Percentiles rank a stretch among this genome's conserved stretches.
phyloP scores from a whole-genome alignment of 2,113 vertebrate genomes.

The Rhombomys opimus region DNA sequence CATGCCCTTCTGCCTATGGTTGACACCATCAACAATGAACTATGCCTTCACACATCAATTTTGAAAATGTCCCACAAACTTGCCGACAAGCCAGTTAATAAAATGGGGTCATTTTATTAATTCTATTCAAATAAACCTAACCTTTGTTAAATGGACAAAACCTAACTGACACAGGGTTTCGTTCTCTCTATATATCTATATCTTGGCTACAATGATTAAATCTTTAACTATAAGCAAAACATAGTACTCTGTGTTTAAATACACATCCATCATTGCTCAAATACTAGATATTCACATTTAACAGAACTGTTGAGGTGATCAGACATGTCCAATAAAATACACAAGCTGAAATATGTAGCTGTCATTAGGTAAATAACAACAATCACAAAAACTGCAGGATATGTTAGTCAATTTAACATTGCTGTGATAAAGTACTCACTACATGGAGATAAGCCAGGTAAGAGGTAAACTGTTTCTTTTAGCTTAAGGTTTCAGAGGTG shows the following conservation, averaged over 20 bases:
- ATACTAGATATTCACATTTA: background rate
- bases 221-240: background rate
- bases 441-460: no score
- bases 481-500: no score
- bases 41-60: no score
- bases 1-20: no score
- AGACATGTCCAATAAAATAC: constrained; percentile 9
- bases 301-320: background rate
- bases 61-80: background rate
- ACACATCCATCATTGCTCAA: background rate
- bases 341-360: background rate
- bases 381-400: background rate
- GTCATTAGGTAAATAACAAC: background rate
- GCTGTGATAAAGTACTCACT: background rate
- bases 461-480: background rate
- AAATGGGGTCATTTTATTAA: background rate
- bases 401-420: background rate
- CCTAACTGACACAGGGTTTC: background rate
- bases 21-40: no score
- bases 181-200: background rate
- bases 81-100: background rate
- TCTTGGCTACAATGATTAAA: background rate
- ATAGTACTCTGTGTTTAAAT: background rate
- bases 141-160: background rate
- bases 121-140: background rate